Conservation (phyloP, 2,797 vertebrate genomes). For the Notolepis coatsorum region DNA sequence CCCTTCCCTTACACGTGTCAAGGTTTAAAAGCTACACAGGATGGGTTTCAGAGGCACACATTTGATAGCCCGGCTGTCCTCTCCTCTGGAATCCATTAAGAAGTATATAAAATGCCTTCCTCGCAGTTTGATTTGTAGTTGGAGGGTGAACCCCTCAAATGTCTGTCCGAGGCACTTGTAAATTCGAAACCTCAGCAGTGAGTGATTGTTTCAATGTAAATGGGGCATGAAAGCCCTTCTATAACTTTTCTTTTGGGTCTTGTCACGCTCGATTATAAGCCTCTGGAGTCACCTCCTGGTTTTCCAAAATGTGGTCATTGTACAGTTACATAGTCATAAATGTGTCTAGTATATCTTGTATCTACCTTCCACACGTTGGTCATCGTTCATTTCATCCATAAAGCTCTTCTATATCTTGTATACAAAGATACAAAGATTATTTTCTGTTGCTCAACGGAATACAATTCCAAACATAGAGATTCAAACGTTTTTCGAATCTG, state of each 20-base stretch:
- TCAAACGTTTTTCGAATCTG: no score
- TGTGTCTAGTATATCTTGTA: neutral
- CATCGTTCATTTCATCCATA: no score
- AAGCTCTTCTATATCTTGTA: no score
- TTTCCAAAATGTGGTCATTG: slow-evolving; percentile 45
- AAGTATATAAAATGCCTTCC: slow-evolving; percentile 75
- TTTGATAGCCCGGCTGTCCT: slow-evolving; percentile 48
- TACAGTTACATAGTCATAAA: slow-evolving; percentile 24
- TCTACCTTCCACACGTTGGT: no score
- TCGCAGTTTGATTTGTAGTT: slow-evolving; percentile 80
- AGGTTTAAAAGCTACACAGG: slow-evolving; percentile 51
- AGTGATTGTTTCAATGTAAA: slow-evolving; percentile 82
- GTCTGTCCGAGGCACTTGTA: slow-evolving; percentile 66
- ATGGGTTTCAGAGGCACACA: slow-evolving; percentile 47
- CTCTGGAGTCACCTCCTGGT: slow-evolving; percentile 53
- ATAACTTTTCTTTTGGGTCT: slow-evolving; percentile 67
- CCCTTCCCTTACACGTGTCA: slow-evolving; percentile 39
- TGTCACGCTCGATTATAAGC: slow-evolving; percentile 70
- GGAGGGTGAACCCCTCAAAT: slow-evolving; percentile 75
- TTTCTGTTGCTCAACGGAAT: no score
- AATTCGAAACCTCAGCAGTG: slow-evolving; percentile 75
- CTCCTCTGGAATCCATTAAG: slow-evolving; percentile 81
- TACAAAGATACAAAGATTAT: no score
- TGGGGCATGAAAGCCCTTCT: slow-evolving; percentile 74
- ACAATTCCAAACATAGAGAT: no score